Conservation (phyloP, 2,113 vertebrate genomes). For the Aptenodytes patagonicus region DNA sequence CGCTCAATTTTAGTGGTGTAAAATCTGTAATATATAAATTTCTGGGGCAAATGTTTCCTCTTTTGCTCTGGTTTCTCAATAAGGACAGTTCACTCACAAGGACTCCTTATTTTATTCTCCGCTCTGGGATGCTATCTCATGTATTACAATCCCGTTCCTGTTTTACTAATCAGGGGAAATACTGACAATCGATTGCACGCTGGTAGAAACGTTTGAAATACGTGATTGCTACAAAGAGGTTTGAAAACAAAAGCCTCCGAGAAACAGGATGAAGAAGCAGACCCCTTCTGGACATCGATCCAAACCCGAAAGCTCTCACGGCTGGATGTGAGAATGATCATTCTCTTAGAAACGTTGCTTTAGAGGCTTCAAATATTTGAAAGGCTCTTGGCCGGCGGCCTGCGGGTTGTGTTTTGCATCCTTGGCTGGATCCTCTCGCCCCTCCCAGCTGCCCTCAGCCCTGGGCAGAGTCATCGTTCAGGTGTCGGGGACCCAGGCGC, state of each 20-base stretch:
- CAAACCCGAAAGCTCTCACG: not conserved
- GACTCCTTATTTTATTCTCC: not conserved
- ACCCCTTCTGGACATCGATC: accelerated
- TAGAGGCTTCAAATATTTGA: not conserved
- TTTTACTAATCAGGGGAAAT: not conserved
- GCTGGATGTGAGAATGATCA: not conserved
- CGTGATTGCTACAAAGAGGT: accelerated
- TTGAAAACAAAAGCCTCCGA: not conserved
- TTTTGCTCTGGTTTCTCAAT: not conserved
- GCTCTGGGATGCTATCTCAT: not conserved
- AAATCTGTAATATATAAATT: not conserved
- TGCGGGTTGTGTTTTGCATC: not conserved
- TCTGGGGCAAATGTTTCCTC: not conserved
- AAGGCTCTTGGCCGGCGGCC: not conserved
- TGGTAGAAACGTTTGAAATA: not conserved
- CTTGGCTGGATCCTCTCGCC: not conserved
- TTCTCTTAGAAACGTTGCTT: not conserved
- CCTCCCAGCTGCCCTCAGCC: not conserved
- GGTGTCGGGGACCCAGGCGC: accelerated
- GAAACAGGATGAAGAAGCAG: not conserved
- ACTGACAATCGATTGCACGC: not conserved
- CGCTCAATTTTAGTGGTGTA: not conserved
- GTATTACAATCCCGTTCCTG: not conserved
- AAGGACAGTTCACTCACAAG: not conserved
- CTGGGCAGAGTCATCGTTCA: accelerated